A percentile compares a stretch with the other conserved stretches of the same genome.
These are phyloP conservation scores for Microcebus lehilahytsara DNA, from an alignment of 2,113 vertebrate genomes.

Conservation along the genomic window DNA sequence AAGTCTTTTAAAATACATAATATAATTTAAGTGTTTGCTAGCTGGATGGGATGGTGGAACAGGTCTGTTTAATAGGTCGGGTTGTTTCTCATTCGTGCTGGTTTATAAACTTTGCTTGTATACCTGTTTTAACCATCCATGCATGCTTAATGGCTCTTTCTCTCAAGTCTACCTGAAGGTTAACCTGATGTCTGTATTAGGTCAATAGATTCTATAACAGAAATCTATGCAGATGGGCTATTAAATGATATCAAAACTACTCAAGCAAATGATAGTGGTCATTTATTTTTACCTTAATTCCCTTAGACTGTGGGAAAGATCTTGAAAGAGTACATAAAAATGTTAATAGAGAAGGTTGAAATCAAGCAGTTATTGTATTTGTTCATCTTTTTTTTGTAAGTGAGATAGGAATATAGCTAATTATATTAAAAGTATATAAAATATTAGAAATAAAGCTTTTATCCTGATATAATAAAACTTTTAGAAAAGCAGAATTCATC, in stretches of 20 bases:
- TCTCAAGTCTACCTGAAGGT: conserved; percentile 60
- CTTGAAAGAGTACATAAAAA: conserved; percentile 21
- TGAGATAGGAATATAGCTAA: background rate
- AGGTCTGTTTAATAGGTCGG: conserved; percentile 40
- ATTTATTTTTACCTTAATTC: background rate
- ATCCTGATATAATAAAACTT: background rate
- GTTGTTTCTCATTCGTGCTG: conserved; percentile 64
- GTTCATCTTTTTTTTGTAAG: background rate
- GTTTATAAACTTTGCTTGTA: conserved; percentile 67
- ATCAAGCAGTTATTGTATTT: background rate
- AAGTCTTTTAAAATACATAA: conserved; percentile 67
- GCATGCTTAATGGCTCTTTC: conserved; percentile 57
- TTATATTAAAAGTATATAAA: background rate
- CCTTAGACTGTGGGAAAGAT: background rate
- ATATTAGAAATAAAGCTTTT: background rate
- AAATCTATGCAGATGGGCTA: conserved; percentile 50
- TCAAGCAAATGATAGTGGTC: background rate
- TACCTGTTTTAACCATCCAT: conserved; percentile 59
- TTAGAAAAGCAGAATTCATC: background rate
- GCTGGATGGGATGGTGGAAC: conserved; percentile 37
- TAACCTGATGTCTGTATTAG: conserved; percentile 67
- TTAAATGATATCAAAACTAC: conserved; percentile 60
- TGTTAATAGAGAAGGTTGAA: background rate
- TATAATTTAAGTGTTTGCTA: conserved; percentile 56
- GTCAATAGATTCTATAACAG: conserved; percentile 66